A percentile compares a stretch with the other conserved stretches of the same genome.
These are phyloP conservation scores for Ptychoptera albimana DNA, from an alignment of 2,888 invertebrate species.

Conservation along the genomic window DNA sequence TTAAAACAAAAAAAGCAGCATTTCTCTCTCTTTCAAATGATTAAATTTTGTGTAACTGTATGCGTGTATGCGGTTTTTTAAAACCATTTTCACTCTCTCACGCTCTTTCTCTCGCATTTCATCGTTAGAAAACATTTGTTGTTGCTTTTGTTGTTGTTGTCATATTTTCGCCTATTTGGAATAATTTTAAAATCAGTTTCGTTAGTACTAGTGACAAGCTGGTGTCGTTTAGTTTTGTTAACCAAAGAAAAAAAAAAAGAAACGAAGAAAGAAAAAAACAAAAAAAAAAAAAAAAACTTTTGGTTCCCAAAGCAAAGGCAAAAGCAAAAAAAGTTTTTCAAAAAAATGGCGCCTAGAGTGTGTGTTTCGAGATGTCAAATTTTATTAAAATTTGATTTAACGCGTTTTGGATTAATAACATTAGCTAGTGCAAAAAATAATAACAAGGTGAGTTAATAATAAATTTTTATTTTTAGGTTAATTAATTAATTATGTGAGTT, in stretches of 20 bases:
- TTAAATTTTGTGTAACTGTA: too few relatives aligned
- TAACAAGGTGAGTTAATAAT: conserved; percentile 12
- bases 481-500: too few relatives aligned
- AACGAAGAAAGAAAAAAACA: not conserved
- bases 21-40: too few relatives aligned
- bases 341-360: conserved; percentile 45
- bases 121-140: too few relatives aligned
- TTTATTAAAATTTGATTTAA: conserved; percentile 42
- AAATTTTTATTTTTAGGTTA: not conserved
- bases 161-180: too few relatives aligned
- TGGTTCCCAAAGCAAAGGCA: not conserved
- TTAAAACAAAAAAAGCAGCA: too few relatives aligned
- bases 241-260: not conserved
- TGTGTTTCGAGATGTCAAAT: conserved; percentile 43
- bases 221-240: not conserved
- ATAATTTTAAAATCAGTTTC: too few relatives aligned
- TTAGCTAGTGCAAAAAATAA: conserved; percentile 17
- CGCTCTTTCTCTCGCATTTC: too few relatives aligned
- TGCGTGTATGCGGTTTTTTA: too few relatives aligned
- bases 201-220: too few relatives aligned
- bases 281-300: not conserved
- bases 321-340: conserved; percentile 10
- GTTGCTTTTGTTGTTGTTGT: too few relatives aligned
- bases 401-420: conserved; percentile 30
- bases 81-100: too few relatives aligned